Conservation (phyloP, 2,888 invertebrate species). For the Osmoderma eremita region DNA sequence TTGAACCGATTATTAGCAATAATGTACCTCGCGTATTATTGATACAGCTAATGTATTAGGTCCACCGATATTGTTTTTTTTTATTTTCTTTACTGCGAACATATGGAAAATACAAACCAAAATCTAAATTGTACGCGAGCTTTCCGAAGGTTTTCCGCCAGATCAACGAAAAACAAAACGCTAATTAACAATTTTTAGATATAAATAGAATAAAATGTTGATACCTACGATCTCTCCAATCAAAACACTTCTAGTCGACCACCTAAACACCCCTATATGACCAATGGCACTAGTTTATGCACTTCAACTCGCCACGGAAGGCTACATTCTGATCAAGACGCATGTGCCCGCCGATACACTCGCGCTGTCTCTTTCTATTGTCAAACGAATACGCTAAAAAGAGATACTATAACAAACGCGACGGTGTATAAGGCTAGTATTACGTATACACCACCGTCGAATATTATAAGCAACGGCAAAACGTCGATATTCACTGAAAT, state of each 20-base stretch:
- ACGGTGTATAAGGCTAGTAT: not conserved
- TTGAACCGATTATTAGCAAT: no score
- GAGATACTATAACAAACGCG: slow-evolving; percentile 34
- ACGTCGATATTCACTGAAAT: no score
- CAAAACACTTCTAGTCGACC: slow-evolving; percentile 25
- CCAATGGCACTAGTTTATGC: slow-evolving; percentile 26
- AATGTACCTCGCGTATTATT: no score
- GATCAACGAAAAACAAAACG: no score
- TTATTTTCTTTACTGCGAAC: not conserved
- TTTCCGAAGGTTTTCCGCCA: no score
- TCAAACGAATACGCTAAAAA: slow-evolving; percentile 24
- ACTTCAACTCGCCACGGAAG: slow-evolving; percentile 32
- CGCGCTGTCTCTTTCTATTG: slow-evolving; percentile 27
- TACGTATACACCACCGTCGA: no score
- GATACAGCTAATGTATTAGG: no score
- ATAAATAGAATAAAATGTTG: not conserved
- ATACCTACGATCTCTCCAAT: slow-evolving; percentile 29
- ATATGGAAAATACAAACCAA: slow-evolving; percentile 20
- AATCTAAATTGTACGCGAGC: no score
- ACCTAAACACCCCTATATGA: slow-evolving; percentile 27
- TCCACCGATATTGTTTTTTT: no score
- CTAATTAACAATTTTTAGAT: no score
- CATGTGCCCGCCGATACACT: slow-evolving; percentile 29
- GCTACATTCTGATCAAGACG: slow-evolving; percentile 37
- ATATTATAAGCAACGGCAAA: no score